phyloP scores from a whole-genome alignment of 2,113 vertebrate species.

The Micronisus gabar region DNA sequence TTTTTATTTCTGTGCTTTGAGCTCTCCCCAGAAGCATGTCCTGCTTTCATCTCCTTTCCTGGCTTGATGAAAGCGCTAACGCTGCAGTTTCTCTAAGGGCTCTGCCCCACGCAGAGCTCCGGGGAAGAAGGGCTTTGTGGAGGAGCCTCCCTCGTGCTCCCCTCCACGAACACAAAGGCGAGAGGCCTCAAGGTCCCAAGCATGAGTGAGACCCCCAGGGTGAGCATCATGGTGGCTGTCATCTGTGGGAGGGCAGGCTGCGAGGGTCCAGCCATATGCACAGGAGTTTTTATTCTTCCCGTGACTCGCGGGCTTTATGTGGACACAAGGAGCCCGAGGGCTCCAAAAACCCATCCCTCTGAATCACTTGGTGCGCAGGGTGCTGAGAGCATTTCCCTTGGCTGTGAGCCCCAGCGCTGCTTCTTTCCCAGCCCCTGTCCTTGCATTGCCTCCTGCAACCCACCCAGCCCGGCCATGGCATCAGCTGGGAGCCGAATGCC shows the following conservation, averaged over 20 bases:
- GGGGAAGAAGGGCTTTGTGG: no score
- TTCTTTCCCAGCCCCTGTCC: neutral
- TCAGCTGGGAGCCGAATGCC: neutral
- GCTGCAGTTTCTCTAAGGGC: no score
- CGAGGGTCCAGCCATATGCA: rapidly evolving
- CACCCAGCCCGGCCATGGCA: neutral
- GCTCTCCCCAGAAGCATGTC: no score
- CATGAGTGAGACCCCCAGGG: no score
- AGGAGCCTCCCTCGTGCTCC: no score
- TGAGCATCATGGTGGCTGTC: neutral
- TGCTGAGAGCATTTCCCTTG: neutral
- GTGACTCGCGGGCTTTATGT: rapidly evolving
- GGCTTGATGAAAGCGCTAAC: no score
- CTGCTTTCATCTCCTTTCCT: no score
- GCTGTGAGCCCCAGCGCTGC: neutral
- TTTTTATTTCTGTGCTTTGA: no score
- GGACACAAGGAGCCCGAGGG: rapidly evolving
- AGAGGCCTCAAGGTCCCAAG: no score
- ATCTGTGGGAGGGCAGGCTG: neutral
- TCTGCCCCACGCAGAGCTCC: no score
- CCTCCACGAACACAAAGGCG: no score
- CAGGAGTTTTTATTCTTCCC: rapidly evolving
- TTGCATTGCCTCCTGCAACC: neutral
- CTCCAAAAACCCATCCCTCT: rapidly evolving
- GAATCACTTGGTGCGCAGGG: rapidly evolving